Evolutionary conservation across 2,888 invertebrate genomes (phyloP).

Genomic region (Ormyrus pomaceus): DNA sequence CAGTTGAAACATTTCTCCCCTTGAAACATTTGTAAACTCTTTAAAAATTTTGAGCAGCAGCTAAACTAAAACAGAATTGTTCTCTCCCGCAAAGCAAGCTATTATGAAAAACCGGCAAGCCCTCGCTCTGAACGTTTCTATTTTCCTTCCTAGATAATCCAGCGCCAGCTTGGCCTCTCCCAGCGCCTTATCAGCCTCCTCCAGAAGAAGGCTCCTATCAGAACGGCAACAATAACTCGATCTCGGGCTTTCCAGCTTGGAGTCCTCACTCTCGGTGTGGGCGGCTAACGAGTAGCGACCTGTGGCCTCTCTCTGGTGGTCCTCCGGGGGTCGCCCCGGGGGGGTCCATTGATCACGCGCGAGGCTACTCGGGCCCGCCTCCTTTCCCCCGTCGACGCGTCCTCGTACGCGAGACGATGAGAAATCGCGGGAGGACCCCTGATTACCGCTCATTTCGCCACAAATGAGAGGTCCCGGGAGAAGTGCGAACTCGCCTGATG

Average conservation of each 20-base stretch:
- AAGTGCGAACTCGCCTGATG: not conserved
- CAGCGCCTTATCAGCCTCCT: too few species aligned
- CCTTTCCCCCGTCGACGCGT: not conserved
- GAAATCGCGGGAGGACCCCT: too few species aligned
- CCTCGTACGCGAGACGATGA: too few species aligned
- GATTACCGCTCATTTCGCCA: too few species aligned
- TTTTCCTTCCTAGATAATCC: too few species aligned
- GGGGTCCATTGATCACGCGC: constrained; percentile 74
- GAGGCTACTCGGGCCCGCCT: constrained; percentile 47
- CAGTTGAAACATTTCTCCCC: too few species aligned
- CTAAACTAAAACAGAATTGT: too few species aligned
- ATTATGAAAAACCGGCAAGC: not conserved
- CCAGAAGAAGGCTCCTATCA: not conserved
- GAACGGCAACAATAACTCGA: constrained; percentile 9
- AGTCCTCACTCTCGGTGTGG: constrained; percentile 52
- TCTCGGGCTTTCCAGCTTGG: not conserved
- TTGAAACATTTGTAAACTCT: too few species aligned
- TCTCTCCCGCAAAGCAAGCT: too few species aligned
- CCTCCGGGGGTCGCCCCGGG: constrained; percentile 67
- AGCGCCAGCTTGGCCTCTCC: too few species aligned
- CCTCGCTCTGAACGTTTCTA: not conserved
- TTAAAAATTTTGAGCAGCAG: too few species aligned
- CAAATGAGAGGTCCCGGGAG: too few species aligned
- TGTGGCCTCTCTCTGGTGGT: constrained; percentile 74
- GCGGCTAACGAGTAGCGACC: constrained; percentile 73